These are phyloP conservation scores for Scotopteryx bipunctaria DNA, from an alignment of 2,888 invertebrate genomes.

Conservation along the genomic window DNA sequence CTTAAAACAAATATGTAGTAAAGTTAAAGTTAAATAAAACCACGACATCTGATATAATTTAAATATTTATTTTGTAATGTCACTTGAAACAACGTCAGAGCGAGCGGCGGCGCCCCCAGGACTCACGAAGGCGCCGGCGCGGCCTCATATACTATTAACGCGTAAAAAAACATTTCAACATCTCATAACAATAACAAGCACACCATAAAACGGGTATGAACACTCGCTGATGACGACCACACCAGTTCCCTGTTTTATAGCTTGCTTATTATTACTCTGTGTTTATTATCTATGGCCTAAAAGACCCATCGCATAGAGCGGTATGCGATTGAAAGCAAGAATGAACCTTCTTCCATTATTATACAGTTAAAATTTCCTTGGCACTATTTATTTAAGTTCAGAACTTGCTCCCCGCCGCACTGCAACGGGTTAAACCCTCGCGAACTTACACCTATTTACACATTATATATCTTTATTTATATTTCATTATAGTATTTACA, in stretches of 20 bases:
- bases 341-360: slow-evolving; percentile 8
- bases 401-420: slow-evolving; percentile 19
- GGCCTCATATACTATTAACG: slow-evolving; percentile 72
- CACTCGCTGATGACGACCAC: not conserved
- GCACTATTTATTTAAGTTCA: slow-evolving; percentile 23
- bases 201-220: slow-evolving; percentile 26
- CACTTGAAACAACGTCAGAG: slow-evolving; percentile 76
- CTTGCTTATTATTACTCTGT: slow-evolving; percentile 21
- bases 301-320: slow-evolving; percentile 19
- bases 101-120: slow-evolving; percentile 68
- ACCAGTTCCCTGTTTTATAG: slow-evolving; percentile 6
- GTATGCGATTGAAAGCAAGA: slow-evolving; percentile 19
- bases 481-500: slow-evolving; percentile 73
- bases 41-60: slow-evolving; percentile 71
- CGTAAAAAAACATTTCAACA: slow-evolving; percentile 81
- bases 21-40: slow-evolving; percentile 50
- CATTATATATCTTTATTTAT: slow-evolving; percentile 38
- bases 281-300: slow-evolving; percentile 24
- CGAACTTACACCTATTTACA: slow-evolving; percentile 17
- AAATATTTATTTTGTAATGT: slow-evolving; percentile 82
- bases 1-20: too few relatives aligned
- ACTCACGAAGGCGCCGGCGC: slow-evolving; percentile 72
- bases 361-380: slow-evolving; percentile 23
- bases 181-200: slow-evolving; percentile 36
- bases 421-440: slow-evolving; percentile 28